Evolutionary conservation across 2,113 vertebrate species (phyloP).

Genomic region (Gobius niger): DNA sequence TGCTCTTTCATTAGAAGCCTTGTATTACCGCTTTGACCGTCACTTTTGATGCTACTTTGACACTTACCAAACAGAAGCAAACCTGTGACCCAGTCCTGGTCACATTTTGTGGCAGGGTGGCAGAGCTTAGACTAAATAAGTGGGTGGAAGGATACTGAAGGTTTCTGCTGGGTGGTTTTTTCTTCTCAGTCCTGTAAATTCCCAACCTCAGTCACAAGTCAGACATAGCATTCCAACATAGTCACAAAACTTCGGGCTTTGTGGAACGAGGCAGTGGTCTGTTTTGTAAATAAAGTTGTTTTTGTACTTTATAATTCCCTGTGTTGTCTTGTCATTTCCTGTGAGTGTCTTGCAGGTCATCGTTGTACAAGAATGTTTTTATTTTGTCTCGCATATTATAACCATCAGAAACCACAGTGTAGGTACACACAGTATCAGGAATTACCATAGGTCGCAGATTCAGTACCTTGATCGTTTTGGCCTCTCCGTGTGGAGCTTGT

Average conservation of each 20-base stretch:
- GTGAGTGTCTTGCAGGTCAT: slow-evolving; percentile 19
- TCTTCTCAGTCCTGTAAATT: slow-evolving; percentile 65
- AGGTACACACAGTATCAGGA: too few relatives aligned
- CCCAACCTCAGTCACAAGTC: slow-evolving; percentile 67
- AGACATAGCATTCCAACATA: slow-evolving; percentile 58
- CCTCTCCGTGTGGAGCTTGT: too few relatives aligned
- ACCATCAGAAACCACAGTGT: too few relatives aligned
- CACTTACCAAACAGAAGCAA: slow-evolving; percentile 15
- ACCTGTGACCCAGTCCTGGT: slow-evolving; percentile 11
- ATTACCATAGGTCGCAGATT: too few relatives aligned
- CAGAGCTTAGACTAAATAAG: slow-evolving; percentile 50
- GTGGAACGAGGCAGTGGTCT: slow-evolving; percentile 53
- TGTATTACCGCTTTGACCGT: slow-evolving; percentile 2
- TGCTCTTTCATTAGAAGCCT: not conserved
- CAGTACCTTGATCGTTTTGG: too few relatives aligned
- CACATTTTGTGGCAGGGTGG: slow-evolving; percentile 28
- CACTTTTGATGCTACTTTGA: not conserved
- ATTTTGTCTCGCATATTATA: not conserved
- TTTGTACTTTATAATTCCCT: slow-evolving; percentile 49
- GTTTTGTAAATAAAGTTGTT: slow-evolving; percentile 81
- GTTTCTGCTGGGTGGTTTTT: slow-evolving; percentile 52
- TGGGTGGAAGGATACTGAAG: slow-evolving; percentile 50
- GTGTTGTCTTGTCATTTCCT: slow-evolving; percentile 43
- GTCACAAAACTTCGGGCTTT: slow-evolving; percentile 57
- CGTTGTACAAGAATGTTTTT: not conserved